These are phyloP conservation scores for Yponomeuta sedellus DNA, from an alignment of 2,888 invertebrate species.

Conservation along the genomic window DNA sequence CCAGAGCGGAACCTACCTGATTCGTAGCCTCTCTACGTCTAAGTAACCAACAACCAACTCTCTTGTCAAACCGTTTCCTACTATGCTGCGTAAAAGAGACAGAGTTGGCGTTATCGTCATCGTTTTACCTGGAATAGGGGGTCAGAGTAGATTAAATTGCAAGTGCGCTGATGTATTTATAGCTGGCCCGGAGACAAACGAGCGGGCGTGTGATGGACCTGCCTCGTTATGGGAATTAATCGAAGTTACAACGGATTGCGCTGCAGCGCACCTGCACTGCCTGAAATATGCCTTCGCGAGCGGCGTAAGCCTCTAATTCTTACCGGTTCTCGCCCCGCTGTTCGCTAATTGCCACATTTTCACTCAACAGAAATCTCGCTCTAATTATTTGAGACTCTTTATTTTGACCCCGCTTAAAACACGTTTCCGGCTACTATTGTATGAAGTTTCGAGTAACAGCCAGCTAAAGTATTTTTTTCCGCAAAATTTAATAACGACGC, in stretches of 20 bases:
- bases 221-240: slow-evolving; percentile 76
- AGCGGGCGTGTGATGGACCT: slow-evolving; percentile 71
- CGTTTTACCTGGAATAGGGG: slow-evolving; percentile 23
- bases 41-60: background rate
- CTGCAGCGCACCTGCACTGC: slow-evolving; percentile 58
- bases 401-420: background rate
- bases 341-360: slow-evolving; percentile 10
- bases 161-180: slow-evolving; percentile 76
- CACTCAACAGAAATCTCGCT: background rate
- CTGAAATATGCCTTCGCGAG: slow-evolving; percentile 55
- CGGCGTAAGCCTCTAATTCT: slow-evolving; percentile 27
- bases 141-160: slow-evolving; percentile 67
- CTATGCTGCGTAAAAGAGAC: background rate
- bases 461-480: slow-evolving; percentile 17
- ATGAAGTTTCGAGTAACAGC: slow-evolving; percentile 1
- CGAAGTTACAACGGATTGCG: slow-evolving; percentile 59
- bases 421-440: slow-evolving; percentile 3
- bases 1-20: slow-evolving; percentile 47
- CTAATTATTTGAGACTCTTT: background rate
- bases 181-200: slow-evolving; percentile 73
- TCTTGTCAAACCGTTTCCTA: background rate
- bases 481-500: slow-evolving; percentile 44
- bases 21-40: background rate
- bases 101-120: background rate
- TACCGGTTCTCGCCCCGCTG: slow-evolving; percentile 17